These are phyloP conservation scores for Chionis minor DNA, from an alignment of 2,113 vertebrate species.

Conservation along the genomic window DNA sequence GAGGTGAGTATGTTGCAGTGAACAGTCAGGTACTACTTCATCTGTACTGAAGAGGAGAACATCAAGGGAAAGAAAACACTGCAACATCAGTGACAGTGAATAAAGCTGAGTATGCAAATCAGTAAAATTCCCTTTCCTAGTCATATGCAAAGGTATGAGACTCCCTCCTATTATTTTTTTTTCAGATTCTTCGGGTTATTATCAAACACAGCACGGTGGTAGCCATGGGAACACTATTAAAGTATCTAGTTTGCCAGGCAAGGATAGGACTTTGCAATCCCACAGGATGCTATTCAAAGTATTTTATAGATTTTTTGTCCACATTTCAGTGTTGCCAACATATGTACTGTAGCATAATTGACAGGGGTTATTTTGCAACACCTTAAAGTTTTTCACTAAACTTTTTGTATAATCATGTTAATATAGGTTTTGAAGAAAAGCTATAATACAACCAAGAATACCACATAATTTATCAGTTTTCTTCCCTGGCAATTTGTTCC, in stretches of 20 bases:
- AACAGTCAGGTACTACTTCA: background rate
- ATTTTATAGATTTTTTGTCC: background rate
- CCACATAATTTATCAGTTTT: background rate
- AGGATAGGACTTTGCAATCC: background rate
- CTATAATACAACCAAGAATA: background rate
- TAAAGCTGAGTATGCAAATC: slow-evolving; percentile 10
- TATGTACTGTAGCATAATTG: background rate
- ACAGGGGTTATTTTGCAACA: background rate
- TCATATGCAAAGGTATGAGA: background rate
- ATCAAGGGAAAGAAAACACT: background rate
- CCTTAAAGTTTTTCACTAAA: background rate
- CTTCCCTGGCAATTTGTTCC: background rate
- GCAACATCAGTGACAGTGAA: background rate
- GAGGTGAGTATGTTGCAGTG: background rate
- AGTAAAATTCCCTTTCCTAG: background rate
- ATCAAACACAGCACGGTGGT: background rate
- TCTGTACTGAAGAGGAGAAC: background rate
- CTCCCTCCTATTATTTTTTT: background rate
- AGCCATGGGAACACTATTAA: slow-evolving; percentile 42
- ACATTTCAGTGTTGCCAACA: background rate
- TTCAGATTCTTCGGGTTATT: slow-evolving; percentile 8
- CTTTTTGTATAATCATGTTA: background rate
- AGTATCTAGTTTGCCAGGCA: background rate
- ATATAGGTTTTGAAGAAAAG: background rate
- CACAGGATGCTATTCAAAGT: background rate